Evolutionary conservation across 1,140 invertebrate species (phyloP), one percentile per base, ranked within the genome.

Genomic region (Vollenhovia emeryi): DNA sequence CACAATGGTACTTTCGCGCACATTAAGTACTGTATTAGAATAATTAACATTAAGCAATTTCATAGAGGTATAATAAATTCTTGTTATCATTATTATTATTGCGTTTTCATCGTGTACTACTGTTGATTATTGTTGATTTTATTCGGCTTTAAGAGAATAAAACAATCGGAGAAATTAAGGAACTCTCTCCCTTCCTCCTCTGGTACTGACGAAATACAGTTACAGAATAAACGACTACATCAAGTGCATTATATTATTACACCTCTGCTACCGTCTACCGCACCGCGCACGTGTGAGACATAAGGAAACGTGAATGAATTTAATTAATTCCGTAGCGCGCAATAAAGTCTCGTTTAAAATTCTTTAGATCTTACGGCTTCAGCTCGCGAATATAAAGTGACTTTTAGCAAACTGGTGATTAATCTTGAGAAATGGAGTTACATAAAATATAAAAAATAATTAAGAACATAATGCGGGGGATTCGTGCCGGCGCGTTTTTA

Each of bases 251-350:
- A 43, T 30, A 82, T 71, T 21, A 57, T 82, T 33, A 36, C n/a
- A 48, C 3, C 24, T 40, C 52, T 43, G 24, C 45, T 33, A 57
- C 64, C 13, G 48, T 57, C 33, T 71, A 57, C 40, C 18, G 48
- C n/a, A n/a, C n/a, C n/a, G n/a, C n/a, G n/a, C 50, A 80, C 78
- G 36, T 33, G 45, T 43, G 48, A 55, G 13, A 27, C 48, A 15
- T 48, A 78, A 40, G 78, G 9, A 69, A 69, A 8, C 48, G 33
- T 18, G 66, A 57, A 57, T 36, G 24, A 45, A 45, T 71, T 82
- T 82, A 82, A 80, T 71, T 80, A 80, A 82, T 82, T 71, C 64
- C 15, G 13, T n/a, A n/a, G 50, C 71, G 36, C 24, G 36, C 43
- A 43, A 80, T 43, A 52, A 79, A 40, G n/a, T 8, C n/a, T 36